Evolutionary conservation across 2,888 invertebrate genomes (phyloP).

Genomic region (Subacronicta megacephala): DNA sequence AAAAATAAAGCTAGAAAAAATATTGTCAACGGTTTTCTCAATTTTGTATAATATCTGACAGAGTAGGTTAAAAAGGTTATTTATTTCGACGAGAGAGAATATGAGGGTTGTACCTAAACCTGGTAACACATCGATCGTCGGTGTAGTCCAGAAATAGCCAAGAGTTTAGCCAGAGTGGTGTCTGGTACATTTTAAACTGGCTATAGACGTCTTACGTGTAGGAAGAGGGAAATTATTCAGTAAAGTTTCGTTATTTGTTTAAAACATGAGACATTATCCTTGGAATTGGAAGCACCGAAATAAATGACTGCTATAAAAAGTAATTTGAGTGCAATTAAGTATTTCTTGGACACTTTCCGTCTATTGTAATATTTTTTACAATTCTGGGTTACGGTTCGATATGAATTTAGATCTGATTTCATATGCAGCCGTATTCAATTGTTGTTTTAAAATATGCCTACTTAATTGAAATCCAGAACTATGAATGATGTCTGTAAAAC

Average conservation of each 20-base stretch:
- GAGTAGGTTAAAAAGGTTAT: conserved; percentile 12
- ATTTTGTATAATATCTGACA: conserved; percentile 6
- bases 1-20: conserved; percentile 1
- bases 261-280: neutral
- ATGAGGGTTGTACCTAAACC: conserved; percentile 14
- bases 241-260: conserved; percentile 11
- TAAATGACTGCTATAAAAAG: conserved; percentile 4
- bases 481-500: no score
- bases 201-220: conserved; percentile 19
- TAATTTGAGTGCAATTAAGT: neutral
- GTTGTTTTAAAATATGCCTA: no score
- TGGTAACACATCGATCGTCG: conserved; percentile 40
- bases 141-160: conserved; percentile 57
- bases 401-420: conserved; percentile 13
- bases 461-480: no score
- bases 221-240: conserved; percentile 15
- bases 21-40: neutral
- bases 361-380: conserved; percentile 11
- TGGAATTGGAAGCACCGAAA: neutral
- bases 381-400: conserved; percentile 7
- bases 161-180: conserved; percentile 43
- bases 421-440: no score
- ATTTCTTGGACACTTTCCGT: conserved; percentile 1
- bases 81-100: conserved; percentile 10
- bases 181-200: conserved; percentile 46